A percentile compares a stretch with the other conserved stretches of the same genome.
These are phyloP conservation scores for Dasyprocta punctata DNA, from an alignment of 2,113 vertebrate species.

Conservation along the genomic window DNA sequence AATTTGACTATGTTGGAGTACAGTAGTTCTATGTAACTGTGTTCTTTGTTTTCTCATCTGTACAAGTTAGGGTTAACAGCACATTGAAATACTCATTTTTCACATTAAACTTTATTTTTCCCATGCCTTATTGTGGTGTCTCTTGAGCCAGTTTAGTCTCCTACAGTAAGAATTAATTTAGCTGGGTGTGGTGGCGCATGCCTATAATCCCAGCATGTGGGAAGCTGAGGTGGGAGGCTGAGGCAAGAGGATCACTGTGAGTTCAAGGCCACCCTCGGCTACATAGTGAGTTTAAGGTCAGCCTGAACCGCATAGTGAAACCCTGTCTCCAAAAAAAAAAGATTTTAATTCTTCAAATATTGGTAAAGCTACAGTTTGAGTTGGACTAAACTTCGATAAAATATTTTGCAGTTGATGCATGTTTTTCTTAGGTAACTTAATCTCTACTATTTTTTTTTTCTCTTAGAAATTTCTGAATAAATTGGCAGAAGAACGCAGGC, in stretches of 20 bases:
- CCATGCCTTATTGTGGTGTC: conserved; percentile 26
- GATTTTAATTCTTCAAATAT: background rate
- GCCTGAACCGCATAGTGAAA: background rate
- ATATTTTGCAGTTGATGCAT: conserved; percentile 29
- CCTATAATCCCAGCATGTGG: background rate
- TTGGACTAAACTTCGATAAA: background rate
- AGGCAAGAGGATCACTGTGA: background rate
- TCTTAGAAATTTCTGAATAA: conserved; percentile 90
- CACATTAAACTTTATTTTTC: conserved; percentile 39
- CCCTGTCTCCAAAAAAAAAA: background rate
- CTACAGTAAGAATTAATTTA: conserved; percentile 33
- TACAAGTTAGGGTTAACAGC: conserved; percentile 17
- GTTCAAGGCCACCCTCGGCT: background rate
- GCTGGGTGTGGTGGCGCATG: background rate
- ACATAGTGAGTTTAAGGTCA: background rate
- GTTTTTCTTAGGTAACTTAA: conserved; percentile 52
- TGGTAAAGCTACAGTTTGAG: background rate
- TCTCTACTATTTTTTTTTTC: conserved; percentile 31
- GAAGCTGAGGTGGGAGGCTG: background rate
- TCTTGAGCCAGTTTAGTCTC: conserved; percentile 43
- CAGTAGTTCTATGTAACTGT: background rate
- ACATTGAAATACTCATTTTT: conserved; percentile 50
- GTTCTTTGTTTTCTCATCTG: conserved; percentile 31
- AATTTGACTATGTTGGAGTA: background rate
- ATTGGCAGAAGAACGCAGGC: conserved; percentile 88